Percentiles rank a stretch among this genome's conserved stretches.
Conservation (phyloP, 2,113 vertebrate species). For the Otolemur garnettii region DNA sequence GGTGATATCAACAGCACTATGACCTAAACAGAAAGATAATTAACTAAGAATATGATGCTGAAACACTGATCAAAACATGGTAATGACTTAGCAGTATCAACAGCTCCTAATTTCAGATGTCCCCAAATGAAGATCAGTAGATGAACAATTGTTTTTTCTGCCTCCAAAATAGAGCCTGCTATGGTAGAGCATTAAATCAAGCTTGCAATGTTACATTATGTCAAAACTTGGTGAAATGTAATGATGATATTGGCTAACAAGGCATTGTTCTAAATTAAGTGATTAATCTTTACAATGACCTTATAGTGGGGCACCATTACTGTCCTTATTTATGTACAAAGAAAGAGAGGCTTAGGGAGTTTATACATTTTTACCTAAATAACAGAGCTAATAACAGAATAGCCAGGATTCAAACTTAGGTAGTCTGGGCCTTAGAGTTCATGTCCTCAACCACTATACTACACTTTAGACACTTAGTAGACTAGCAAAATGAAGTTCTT, state of each 20-base stretch:
- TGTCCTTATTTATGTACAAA: conserved; percentile 32
- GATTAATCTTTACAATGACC: not conserved
- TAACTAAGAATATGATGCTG: conserved; percentile 52
- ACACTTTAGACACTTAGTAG: not conserved
- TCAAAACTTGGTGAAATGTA: conserved; percentile 59
- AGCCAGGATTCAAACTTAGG: not conserved
- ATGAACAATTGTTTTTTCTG: conserved; percentile 7
- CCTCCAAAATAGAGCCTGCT: conserved; percentile 16
- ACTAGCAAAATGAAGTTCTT: conserved; percentile 11
- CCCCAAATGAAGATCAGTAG: not conserved
- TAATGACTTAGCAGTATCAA: conserved; percentile 59
- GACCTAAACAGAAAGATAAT: conserved; percentile 89
- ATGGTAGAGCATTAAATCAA: conserved; percentile 31
- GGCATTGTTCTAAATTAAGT: conserved; percentile 39
- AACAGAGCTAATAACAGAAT: not conserved
- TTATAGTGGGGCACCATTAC: not conserved
- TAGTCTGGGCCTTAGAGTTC: conserved; percentile 28
- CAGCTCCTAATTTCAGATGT: conserved; percentile 45
- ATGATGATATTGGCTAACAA: conserved; percentile 21
- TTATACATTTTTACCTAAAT: not conserved
- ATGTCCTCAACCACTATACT: not conserved
- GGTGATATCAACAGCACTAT: conserved; percentile 99
- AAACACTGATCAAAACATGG: conserved; percentile 50
- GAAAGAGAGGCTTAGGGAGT: conserved; percentile 19
- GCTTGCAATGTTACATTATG: conserved; percentile 38